A percentile compares a stretch with the other conserved stretches of the same genome.
phyloP scores from a whole-genome alignment of 2,797 vertebrate species.

The Simalia tracyae region DNA sequence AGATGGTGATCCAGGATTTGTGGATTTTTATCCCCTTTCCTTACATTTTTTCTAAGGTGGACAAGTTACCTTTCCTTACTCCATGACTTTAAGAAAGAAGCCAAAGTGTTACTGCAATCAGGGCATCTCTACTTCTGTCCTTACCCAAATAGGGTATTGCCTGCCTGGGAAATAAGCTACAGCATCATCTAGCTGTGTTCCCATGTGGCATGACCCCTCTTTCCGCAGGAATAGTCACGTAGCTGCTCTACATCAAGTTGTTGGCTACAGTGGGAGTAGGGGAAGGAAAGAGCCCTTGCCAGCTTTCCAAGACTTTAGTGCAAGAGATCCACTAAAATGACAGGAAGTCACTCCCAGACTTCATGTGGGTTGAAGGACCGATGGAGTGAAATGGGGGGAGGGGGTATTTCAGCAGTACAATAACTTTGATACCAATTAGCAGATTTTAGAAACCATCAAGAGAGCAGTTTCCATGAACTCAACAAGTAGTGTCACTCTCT shows the following conservation, averaged over 20 bases:
- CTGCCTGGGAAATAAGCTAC: neutral
- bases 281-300: neutral
- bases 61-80: neutral
- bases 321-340: neutral
- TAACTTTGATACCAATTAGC: neutral
- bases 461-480: neutral
- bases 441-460: neutral
- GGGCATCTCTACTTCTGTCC: too few species aligned
- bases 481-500: neutral
- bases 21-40: neutral
- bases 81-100: neutral
- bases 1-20: neutral
- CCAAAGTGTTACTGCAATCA: too few species aligned
- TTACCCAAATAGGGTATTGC: neutral
- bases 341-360: neutral
- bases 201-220: neutral
- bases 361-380: neutral
- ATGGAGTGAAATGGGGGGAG: neutral
- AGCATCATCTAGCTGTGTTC: neutral
- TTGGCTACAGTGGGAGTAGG: neutral
- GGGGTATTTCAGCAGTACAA: neutral
- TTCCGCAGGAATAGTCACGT: neutral
- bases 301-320: neutral
- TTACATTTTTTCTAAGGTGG: neutral
- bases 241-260: too few species aligned